Conservation (phyloP, 2,113 vertebrate genomes). For the Salvelinus namaycush region DNA sequence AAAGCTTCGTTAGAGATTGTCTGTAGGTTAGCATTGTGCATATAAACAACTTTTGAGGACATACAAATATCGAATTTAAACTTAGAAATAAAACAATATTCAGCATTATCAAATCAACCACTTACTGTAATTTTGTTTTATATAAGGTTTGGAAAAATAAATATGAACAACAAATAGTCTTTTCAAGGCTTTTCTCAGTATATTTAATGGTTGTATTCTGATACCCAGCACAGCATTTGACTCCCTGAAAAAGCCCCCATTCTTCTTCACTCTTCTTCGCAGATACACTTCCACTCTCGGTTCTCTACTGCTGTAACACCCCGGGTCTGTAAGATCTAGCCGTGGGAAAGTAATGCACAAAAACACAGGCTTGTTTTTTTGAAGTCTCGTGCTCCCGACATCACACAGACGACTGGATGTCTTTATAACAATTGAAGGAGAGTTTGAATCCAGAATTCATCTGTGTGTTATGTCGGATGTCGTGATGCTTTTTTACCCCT, state of each 20-base stretch:
- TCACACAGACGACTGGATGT: too few species aligned
- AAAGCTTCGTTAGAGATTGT: neutral
- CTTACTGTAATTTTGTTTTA: neutral
- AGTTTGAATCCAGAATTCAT: neutral
- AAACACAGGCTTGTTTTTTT: neutral
- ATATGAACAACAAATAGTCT: neutral
- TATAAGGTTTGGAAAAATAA: neutral
- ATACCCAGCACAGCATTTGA: too few species aligned
- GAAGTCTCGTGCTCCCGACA: neutral
- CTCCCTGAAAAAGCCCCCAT: too few species aligned
- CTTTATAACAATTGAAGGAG: too few species aligned
- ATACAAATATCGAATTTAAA: too few species aligned
- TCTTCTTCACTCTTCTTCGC: neutral
- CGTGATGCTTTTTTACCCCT: slow-evolving; percentile 1
- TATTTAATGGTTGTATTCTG: too few species aligned
- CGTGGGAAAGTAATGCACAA: neutral
- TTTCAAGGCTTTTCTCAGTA: neutral
- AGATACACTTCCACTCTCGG: neutral
- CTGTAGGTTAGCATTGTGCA: neutral
- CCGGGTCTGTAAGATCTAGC: slow-evolving; percentile 8
- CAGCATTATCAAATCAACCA: too few species aligned
- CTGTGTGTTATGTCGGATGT: too few species aligned
- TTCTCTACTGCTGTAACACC: slow-evolving; percentile 21
- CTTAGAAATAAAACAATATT: too few species aligned
- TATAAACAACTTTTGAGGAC: too few species aligned